Evolutionary conservation across 2,888 invertebrate genomes (phyloP).

Genomic region (Lobophora halterata): DNA sequence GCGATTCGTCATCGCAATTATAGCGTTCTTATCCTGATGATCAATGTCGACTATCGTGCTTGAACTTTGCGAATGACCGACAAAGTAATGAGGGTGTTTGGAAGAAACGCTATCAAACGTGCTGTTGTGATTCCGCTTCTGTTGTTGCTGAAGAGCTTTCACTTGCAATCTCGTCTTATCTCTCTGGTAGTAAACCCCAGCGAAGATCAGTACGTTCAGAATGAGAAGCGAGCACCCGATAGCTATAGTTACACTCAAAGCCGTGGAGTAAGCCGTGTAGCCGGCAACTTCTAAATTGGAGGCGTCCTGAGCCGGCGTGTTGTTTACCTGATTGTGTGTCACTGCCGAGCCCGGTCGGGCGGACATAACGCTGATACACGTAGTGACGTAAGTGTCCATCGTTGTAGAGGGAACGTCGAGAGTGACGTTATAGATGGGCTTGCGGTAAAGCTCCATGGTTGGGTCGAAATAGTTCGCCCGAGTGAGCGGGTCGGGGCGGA

Average conservation of each 20-base stretch:
- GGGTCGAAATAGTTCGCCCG: slow-evolving; percentile 84
- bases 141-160: slow-evolving; percentile 87
- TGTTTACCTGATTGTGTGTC: slow-evolving; percentile 75
- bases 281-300: slow-evolving; percentile 91
- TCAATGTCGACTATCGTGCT: slow-evolving; percentile 93
- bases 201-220: slow-evolving; percentile 90
- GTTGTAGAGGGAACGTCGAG: slow-evolving; percentile 76
- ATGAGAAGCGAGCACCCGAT: slow-evolving; percentile 91
- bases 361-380: slow-evolving; percentile 86
- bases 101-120: slow-evolving; percentile 80
- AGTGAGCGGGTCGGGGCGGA: slow-evolving; percentile 90
- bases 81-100: slow-evolving; percentile 89
- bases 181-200: slow-evolving; percentile 91
- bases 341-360: slow-evolving; percentile 81
- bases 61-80: slow-evolving; percentile 88
- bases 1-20: slow-evolving; percentile 74
- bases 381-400: slow-evolving; percentile 84
- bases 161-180: slow-evolving; percentile 90
- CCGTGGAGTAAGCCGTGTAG: slow-evolving; percentile 88
- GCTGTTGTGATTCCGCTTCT: slow-evolving; percentile 82
- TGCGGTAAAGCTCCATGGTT: slow-evolving; percentile 82
- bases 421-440: slow-evolving; percentile 80
- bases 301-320: slow-evolving; percentile 87
- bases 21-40: slow-evolving; percentile 84
- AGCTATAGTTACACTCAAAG: slow-evolving; percentile 88